These are phyloP conservation scores for Amphipoea oculea DNA, from an alignment of 2,888 invertebrate species.

Conservation along the genomic window DNA sequence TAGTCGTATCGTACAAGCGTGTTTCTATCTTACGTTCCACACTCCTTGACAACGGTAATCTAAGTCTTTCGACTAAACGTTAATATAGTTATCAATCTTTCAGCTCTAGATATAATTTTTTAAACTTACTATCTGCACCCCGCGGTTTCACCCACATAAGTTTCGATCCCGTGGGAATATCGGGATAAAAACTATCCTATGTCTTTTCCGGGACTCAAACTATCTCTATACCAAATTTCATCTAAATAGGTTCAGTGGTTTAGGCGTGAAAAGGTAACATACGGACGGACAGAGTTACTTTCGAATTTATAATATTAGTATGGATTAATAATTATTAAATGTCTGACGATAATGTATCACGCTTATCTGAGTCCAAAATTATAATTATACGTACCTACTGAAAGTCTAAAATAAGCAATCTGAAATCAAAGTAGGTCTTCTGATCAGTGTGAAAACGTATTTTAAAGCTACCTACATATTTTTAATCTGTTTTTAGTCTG, in stretches of 20 bases:
- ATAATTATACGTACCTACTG: background rate
- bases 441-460: background rate
- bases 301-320: no score
- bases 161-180: no score
- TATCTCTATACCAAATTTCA: no score
- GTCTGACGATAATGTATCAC: constrained; percentile 1
- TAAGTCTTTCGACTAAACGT: background rate
- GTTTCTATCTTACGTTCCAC: no score
- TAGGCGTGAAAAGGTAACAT: no score
- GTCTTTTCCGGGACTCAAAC: no score
- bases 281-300: no score
- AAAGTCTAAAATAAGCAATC: constrained; percentile 4
- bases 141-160: no score
- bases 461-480: constrained; percentile 7
- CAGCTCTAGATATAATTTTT: background rate
- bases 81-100: background rate
- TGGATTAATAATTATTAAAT: background rate
- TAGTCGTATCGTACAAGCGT: no score
- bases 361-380: constrained; percentile 17
- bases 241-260: no score
- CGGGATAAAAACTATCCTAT: no score
- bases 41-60: background rate
- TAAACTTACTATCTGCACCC: background rate
- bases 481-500: constrained; percentile 5
- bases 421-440: constrained; percentile 17